Conservation (phyloP, 2,888 invertebrate species). For the Melangyna quadrimaculata region DNA sequence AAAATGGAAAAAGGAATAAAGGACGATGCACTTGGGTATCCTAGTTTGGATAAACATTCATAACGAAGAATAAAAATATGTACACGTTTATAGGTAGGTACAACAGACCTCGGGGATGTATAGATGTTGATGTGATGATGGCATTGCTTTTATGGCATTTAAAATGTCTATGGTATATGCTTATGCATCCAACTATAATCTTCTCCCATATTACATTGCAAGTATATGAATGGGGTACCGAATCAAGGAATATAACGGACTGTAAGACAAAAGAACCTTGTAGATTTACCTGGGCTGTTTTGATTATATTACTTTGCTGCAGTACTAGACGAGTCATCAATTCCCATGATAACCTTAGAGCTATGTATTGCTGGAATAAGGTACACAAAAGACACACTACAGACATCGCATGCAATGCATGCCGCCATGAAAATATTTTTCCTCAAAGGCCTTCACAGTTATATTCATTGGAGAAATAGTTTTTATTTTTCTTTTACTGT, state of each 20-base stretch:
- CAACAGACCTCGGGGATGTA: not conserved
- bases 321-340: slow-evolving; percentile 15
- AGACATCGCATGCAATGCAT: not conserved
- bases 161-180: slow-evolving; percentile 15
- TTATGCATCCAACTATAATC: not conserved
- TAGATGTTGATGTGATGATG: slow-evolving; percentile 5
- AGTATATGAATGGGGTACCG: slow-evolving; percentile 33
- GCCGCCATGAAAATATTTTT: not conserved
- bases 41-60: slow-evolving; percentile 40
- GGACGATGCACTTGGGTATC: slow-evolving; percentile 68
- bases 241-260: not conserved
- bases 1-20: slow-evolving; percentile 46
- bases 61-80: not conserved
- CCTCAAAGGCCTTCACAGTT: slow-evolving; percentile 6
- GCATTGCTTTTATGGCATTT: slow-evolving; percentile 38
- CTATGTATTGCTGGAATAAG: not conserved
- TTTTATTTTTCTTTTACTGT: not conserved
- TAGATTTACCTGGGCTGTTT: slow-evolving; percentile 18
- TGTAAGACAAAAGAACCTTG: slow-evolving; percentile 31
- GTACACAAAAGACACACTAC: not conserved
- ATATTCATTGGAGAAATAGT: not conserved
- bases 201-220: slow-evolving; percentile 31
- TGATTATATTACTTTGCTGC: slow-evolving; percentile 27
- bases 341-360: slow-evolving; percentile 19
- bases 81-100: not conserved